phyloP scores from a whole-genome alignment of 2,113 vertebrate genomes.

The Bujurquina vittata region DNA sequence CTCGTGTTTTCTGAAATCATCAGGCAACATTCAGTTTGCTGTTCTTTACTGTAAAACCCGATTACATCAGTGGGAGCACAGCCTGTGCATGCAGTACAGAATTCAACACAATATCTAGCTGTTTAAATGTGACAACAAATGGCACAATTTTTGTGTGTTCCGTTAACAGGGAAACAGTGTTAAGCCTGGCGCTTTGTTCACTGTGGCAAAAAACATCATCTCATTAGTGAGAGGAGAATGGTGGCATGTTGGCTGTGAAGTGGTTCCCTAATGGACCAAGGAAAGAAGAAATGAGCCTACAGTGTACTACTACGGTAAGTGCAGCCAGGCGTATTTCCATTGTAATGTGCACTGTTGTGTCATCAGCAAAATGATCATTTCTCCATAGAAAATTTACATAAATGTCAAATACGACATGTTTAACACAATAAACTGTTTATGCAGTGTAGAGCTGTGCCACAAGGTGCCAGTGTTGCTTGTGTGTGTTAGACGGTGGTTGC shows the following conservation, averaged over 20 bases:
- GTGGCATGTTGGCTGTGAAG: slow-evolving; percentile 17
- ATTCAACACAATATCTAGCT: rapidly evolving
- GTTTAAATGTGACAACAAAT: background rate
- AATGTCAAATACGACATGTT: background rate
- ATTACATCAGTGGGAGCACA: background rate
- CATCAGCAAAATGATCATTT: background rate
- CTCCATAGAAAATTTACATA: background rate
- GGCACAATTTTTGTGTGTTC: background rate
- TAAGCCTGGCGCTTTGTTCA: slow-evolving; percentile 16
- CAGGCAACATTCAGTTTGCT: background rate
- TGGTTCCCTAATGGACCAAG: slow-evolving; percentile 30
- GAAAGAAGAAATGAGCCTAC: background rate
- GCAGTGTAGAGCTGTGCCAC: slow-evolving; percentile 12
- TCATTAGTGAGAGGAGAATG: slow-evolving; percentile 12
- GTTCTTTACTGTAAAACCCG: background rate
- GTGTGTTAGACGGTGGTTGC: background rate
- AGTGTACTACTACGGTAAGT: background rate
- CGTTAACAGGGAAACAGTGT: background rate
- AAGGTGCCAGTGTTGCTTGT: slow-evolving; percentile 26
- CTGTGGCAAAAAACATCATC: background rate
- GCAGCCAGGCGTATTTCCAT: background rate
- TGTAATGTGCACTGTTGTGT: too few species aligned
- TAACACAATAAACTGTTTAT: background rate
- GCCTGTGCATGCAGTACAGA: background rate
- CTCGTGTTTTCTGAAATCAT: background rate